Evolutionary conservation across 2,113 vertebrate genomes (phyloP).

Genomic region (Paradoxurus hermaphroditus): DNA sequence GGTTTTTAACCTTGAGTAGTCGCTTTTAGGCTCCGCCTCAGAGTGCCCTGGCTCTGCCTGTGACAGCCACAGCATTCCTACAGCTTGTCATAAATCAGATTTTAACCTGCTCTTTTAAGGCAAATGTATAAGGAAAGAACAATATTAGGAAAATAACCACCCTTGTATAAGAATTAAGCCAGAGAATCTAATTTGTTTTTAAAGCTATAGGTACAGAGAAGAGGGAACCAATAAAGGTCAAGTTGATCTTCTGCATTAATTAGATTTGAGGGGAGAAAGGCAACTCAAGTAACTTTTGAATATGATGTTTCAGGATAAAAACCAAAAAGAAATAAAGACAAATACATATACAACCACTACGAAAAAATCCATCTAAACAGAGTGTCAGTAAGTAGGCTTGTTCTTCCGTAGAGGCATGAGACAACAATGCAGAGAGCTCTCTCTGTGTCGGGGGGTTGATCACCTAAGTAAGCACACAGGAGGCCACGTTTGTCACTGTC

Average conservation of each 20-base stretch:
- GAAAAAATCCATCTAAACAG: neutral
- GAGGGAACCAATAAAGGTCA: neutral
- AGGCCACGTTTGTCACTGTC: neutral
- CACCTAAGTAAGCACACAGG: neutral
- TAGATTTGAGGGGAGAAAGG: neutral
- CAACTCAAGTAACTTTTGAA: neutral
- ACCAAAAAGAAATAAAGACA: neutral
- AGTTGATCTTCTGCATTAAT: neutral
- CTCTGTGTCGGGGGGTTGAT: neutral
- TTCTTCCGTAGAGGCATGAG: neutral
- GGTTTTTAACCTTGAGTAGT: neutral
- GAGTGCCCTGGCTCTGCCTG: neutral
- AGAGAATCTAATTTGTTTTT: neutral
- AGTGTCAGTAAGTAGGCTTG: neutral
- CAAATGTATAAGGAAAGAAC: neutral
- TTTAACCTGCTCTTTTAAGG: neutral
- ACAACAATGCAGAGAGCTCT: neutral
- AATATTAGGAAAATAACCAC: neutral
- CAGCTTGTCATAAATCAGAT: neutral
- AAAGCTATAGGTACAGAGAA: neutral
- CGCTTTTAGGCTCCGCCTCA: neutral
- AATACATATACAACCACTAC: neutral
- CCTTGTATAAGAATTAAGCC: neutral
- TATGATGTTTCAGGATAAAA: neutral
- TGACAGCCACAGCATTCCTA: rapidly evolving